These are phyloP conservation scores for Chymomyza amoena DNA, from an alignment of 2,888 invertebrate species.

Conservation along the genomic window DNA sequence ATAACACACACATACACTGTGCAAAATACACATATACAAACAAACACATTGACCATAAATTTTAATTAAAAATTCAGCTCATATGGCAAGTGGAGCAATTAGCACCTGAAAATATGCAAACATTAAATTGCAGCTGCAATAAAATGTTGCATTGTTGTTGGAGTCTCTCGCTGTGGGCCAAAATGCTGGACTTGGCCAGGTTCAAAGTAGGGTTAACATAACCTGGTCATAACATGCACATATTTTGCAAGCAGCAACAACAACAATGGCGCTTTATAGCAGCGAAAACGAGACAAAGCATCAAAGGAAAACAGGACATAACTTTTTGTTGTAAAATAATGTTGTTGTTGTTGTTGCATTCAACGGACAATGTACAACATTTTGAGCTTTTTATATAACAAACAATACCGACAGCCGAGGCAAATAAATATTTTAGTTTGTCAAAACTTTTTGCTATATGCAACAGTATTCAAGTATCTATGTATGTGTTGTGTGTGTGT, in stretches of 20 bases:
- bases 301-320: slow-evolving; percentile 63
- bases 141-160: not conserved
- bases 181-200: slow-evolving; percentile 53
- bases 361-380: slow-evolving; percentile 36
- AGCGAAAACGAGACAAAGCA: slow-evolving; percentile 43
- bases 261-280: slow-evolving; percentile 2
- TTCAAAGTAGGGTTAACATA: slow-evolving; percentile 56
- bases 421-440: slow-evolving; percentile 63
- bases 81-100: slow-evolving; percentile 78
- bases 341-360: slow-evolving; percentile 36
- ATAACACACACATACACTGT: slow-evolving; percentile 5
- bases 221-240: slow-evolving; percentile 77
- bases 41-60: slow-evolving; percentile 58
- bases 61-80: slow-evolving; percentile 76
- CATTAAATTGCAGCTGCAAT: slow-evolving; percentile 72
- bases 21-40: slow-evolving; percentile 7
- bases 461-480: slow-evolving; percentile 35
- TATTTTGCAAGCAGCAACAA: slow-evolving; percentile 70
- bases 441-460: slow-evolving; percentile 66
- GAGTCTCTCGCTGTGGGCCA: slow-evolving; percentile 7
- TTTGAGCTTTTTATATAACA: slow-evolving; percentile 7
- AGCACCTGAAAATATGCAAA: slow-evolving; percentile 78
- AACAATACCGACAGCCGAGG: slow-evolving; percentile 40
- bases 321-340: slow-evolving; percentile 49
- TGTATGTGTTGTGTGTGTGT: slow-evolving; percentile 3